Conservation (phyloP, 2,797 vertebrate genomes). For the Sternotherus odoratus region DNA sequence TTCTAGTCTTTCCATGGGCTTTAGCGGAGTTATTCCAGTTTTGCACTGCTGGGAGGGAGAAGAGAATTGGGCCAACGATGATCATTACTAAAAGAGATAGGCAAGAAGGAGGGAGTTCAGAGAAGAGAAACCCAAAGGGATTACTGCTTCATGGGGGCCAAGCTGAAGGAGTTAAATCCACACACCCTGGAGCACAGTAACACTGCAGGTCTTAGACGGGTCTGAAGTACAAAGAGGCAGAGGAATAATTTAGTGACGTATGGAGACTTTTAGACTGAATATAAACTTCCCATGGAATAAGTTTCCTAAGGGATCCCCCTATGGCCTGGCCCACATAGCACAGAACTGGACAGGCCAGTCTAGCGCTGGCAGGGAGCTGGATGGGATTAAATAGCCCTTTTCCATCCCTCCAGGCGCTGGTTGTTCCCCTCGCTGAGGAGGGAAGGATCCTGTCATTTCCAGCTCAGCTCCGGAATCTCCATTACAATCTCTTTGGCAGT, state of each 20-base stretch:
- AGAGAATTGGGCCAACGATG: background rate
- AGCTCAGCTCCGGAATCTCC: background rate
- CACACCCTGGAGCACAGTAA: background rate
- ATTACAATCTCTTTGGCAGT: background rate
- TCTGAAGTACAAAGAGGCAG: background rate
- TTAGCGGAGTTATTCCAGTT: background rate
- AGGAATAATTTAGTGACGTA: background rate
- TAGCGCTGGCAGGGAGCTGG: background rate
- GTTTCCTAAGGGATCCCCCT: background rate
- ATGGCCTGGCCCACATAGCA: background rate
- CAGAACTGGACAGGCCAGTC: background rate
- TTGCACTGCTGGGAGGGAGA: background rate
- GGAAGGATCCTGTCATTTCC: background rate
- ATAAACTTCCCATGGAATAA: background rate
- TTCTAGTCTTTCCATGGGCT: background rate
- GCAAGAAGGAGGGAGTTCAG: background rate
- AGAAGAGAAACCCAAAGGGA: background rate
- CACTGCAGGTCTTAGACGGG: background rate
- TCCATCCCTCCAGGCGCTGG: background rate
- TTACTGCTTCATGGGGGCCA: background rate
- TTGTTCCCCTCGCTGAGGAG: background rate
- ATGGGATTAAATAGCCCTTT: background rate
- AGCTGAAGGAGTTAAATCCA: background rate
- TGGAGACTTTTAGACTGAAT: background rate
- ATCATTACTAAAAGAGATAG: background rate